phyloP scores from a whole-genome alignment of 2,113 vertebrate genomes.

The Rhadina sibilatrix region DNA sequence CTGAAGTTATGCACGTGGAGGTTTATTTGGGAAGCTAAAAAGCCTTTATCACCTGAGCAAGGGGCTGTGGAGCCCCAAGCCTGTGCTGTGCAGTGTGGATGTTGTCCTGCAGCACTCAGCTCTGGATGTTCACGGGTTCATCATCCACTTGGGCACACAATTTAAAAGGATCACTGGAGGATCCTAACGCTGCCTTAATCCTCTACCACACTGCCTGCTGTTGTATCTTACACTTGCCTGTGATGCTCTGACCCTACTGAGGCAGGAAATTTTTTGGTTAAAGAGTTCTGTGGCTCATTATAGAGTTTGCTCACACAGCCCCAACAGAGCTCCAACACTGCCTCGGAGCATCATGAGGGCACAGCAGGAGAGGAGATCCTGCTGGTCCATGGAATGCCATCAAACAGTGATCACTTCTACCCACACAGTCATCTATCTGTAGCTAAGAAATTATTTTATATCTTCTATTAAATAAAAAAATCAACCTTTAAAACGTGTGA shows the following conservation, averaged over 20 bases:
- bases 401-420: not conserved
- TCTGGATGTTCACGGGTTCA: not conserved
- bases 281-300: not conserved
- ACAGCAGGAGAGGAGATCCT: not conserved
- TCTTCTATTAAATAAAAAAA: not conserved
- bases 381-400: not conserved
- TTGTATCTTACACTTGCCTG: not conserved
- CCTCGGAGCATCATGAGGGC: not conserved
- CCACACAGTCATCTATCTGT: not conserved
- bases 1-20: not conserved
- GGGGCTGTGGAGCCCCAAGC: not conserved
- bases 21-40: not conserved
- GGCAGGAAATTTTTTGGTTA: not conserved
- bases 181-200: not conserved
- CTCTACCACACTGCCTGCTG: not conserved
- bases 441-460: not conserved
- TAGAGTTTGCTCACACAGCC: not conserved
- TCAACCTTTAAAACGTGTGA: not conserved
- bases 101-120: not conserved
- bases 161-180: not conserved
- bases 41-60: not conserved
- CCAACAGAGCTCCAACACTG: not conserved
- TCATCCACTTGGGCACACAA: not conserved
- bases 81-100: rapidly evolving
- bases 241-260: not conserved